phyloP scores from a whole-genome alignment of 2,113 vertebrate species.

The Ophthalmolycus amberensis region DNA sequence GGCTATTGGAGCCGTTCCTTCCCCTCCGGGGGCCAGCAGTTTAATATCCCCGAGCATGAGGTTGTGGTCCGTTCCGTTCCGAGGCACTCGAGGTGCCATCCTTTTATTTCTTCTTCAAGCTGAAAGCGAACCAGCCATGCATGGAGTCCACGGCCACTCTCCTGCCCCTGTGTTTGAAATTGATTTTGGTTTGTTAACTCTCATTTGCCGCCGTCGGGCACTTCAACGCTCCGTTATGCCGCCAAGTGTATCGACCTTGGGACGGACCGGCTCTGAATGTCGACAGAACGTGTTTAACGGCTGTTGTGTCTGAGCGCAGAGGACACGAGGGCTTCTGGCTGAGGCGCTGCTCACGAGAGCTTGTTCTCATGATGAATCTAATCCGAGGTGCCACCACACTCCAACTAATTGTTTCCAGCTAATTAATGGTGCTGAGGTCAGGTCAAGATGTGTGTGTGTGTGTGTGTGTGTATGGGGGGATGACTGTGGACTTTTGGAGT shows the following conservation, averaged over 20 bases:
- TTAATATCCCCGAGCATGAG: not conserved
- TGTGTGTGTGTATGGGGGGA: not conserved
- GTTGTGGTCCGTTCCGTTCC: slow-evolving; percentile 16
- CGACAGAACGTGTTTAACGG: slow-evolving; percentile 48
- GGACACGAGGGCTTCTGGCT: slow-evolving; percentile 19
- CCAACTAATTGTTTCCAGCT: slow-evolving; percentile 61
- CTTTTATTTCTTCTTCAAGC: slow-evolving; percentile 31
- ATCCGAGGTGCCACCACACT: slow-evolving; percentile 41
- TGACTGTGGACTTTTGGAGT: not conserved
- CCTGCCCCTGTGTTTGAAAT: slow-evolving; percentile 53
- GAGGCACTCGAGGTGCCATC: slow-evolving; percentile 20
- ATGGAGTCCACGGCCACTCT: slow-evolving; percentile 46
- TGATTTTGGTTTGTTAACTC: slow-evolving; percentile 69
- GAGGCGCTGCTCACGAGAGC: slow-evolving; percentile 35
- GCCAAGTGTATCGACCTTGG: slow-evolving; percentile 61
- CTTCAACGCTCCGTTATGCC: slow-evolving; percentile 54
- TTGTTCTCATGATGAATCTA: slow-evolving; percentile 67
- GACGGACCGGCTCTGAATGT: slow-evolving; percentile 54
- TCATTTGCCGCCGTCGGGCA: slow-evolving; percentile 52
- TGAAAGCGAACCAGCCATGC: slow-evolving; percentile 36
- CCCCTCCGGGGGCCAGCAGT: not conserved
- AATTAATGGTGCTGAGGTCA: slow-evolving; percentile 60
- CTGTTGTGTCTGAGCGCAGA: slow-evolving; percentile 42
- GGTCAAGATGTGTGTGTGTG: slow-evolving; percentile 29
- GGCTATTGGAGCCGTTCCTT: not conserved